Percentiles rank a stretch among this genome's conserved stretches.
These are phyloP conservation scores for Peromyscus nudipes DNA, from an alignment of 2,797 vertebrate genomes.

Conservation along the genomic window DNA sequence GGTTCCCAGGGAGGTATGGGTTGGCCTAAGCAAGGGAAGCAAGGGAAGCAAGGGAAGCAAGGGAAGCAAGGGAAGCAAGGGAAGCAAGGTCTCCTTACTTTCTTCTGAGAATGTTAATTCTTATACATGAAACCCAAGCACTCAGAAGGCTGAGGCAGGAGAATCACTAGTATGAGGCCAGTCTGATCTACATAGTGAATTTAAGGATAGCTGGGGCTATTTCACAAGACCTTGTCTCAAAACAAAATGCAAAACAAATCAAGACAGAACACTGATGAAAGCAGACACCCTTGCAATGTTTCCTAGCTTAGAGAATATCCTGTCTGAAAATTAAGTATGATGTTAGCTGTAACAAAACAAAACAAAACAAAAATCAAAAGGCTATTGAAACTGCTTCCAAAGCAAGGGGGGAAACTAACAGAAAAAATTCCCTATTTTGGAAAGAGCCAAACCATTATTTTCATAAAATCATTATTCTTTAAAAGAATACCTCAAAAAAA, in stretches of 20 bases:
- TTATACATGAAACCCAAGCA: not conserved
- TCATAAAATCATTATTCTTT: constrained; percentile 55
- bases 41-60: not conserved
- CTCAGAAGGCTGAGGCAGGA: not conserved
- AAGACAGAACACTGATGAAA: not conserved
- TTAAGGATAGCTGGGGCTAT: not conserved
- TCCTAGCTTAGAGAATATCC: not conserved
- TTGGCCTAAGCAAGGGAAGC: not conserved
- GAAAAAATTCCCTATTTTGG: constrained; percentile 41
- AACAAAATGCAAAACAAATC: not conserved
- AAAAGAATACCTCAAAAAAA: constrained; percentile 45
- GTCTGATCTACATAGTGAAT: not conserved
- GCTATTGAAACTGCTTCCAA: not conserved
- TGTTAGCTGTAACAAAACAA: constrained; percentile 2
- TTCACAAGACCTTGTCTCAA: not conserved
- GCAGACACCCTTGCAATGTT: not conserved
- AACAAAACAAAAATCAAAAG: constrained; percentile 35
- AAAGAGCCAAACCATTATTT: not conserved
- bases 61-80: too few species aligned
- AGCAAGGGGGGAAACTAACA: constrained; percentile 19
- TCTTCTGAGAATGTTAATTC: not conserved
- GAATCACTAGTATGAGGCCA: not conserved
- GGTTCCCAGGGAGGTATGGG: not conserved
- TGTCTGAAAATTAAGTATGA: not conserved
- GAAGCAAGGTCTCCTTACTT: too few species aligned